phyloP scores from a whole-genome alignment of 2,797 vertebrate genomes.

The Clarias platycephalus region DNA sequence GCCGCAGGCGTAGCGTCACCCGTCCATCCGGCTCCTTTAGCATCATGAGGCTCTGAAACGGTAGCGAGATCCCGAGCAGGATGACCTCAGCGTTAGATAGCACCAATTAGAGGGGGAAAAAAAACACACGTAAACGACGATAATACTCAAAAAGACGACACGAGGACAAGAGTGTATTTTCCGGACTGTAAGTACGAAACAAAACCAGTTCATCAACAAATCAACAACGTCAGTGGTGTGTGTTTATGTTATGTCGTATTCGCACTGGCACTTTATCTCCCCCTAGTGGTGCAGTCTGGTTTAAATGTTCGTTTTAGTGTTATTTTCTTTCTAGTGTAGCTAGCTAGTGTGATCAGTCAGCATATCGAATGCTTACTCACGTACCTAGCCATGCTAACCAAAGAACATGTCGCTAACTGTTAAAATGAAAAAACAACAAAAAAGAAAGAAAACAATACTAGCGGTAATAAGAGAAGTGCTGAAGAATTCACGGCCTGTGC shows the following conservation, averaged over 20 bases:
- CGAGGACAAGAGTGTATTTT: not conserved
- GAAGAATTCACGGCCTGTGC: not conserved
- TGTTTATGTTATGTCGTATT: not conserved
- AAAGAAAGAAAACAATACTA: not conserved
- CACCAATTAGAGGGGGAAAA: conserved; percentile 47
- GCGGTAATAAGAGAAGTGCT: not conserved
- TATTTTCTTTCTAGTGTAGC: not conserved
- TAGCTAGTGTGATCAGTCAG: not conserved
- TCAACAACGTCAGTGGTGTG: no score
- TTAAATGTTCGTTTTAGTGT: not conserved
- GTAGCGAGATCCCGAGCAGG: conserved; percentile 11
- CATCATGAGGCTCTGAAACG: not conserved
- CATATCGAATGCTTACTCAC: not conserved
- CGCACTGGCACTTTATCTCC: not conserved
- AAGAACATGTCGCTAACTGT: not conserved
- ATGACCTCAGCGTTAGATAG: conserved; percentile 49
- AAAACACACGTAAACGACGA: not conserved
- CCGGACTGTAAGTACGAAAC: conserved; percentile 4
- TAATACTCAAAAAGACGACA: conserved; percentile 18
- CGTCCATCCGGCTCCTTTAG: not conserved
- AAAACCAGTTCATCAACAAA: not conserved
- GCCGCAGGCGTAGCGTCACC: not conserved
- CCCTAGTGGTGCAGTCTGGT: conserved; percentile 4
- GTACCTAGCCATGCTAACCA: not conserved
- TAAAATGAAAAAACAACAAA: not conserved